A percentile compares a stretch with the other conserved stretches of the same genome.
Conservation (phyloP, 2,888 invertebrate species). For the Noctua comes region DNA sequence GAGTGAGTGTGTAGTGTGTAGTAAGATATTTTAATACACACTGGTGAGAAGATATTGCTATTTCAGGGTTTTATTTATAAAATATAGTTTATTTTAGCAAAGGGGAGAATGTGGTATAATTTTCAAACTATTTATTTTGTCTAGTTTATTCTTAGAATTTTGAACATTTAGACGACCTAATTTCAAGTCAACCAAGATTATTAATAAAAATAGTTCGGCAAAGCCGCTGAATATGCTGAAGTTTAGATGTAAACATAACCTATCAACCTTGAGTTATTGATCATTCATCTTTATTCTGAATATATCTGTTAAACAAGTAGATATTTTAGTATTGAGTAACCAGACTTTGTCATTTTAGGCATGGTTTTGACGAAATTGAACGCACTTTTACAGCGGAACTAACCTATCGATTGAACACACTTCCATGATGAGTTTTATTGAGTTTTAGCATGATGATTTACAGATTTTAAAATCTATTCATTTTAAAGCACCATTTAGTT, state of each 20-base stretch:
- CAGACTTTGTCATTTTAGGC: not conserved
- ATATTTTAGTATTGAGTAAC: not conserved
- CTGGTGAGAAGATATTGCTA: no score
- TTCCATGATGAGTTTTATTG: conserved; percentile 9
- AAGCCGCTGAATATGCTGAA: not conserved
- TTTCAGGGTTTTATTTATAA: not conserved
- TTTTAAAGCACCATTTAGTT: not conserved
- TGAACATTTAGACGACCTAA: not conserved
- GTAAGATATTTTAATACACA: not conserved
- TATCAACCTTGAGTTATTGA: not conserved
- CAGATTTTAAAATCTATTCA: not conserved
- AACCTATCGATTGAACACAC: conserved; percentile 61
- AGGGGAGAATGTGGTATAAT: not conserved
- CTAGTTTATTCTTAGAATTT: not conserved
- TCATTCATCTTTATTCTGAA: not conserved
- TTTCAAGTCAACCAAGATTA: not conserved
- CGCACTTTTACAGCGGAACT: conserved; percentile 42
- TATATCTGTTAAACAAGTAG: no score
- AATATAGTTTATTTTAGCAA: not conserved
- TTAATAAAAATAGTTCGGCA: not conserved
- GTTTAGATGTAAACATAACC: conserved; percentile 67
- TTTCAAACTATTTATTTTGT: not conserved
- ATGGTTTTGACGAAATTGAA: not conserved
- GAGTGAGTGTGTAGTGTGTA: no score
- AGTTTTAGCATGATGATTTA: not conserved